Evolutionary conservation across 2,797 vertebrate species (phyloP).

Genomic region (Xiphorhynchus erythropygius): DNA sequence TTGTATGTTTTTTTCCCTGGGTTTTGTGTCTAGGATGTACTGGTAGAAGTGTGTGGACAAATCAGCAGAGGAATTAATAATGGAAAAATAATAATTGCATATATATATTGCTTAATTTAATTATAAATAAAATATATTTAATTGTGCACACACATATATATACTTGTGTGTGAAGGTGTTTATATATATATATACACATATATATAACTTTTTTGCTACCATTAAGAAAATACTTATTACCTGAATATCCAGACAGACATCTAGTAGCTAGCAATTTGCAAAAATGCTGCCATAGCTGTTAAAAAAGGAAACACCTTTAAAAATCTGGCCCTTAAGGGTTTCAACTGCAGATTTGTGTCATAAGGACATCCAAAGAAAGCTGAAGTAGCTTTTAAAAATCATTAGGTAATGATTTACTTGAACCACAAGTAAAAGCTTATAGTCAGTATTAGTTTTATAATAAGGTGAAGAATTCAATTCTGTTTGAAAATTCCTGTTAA

Average conservation of each 20-base stretch:
- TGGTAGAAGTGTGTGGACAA: neutral
- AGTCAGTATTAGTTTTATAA: neutral
- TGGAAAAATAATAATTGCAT: neutral
- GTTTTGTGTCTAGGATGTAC: neutral
- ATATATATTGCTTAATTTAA: neutral
- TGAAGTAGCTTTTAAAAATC: neutral
- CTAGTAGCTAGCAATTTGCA: neutral
- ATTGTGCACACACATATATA: neutral
- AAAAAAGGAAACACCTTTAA: neutral
- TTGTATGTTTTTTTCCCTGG: rapidly evolving
- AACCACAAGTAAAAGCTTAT: neutral
- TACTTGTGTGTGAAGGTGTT: neutral
- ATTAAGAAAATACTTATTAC: neutral
- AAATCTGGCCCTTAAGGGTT: neutral
- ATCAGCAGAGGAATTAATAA: neutral
- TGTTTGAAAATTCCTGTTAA: constrained; percentile 12
- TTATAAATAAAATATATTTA: neutral
- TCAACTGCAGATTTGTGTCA: neutral
- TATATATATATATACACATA: rapidly evolving
- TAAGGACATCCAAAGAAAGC: neutral
- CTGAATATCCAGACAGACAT: neutral
- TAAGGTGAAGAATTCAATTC: neutral
- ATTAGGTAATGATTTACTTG: neutral
- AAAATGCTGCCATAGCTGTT: neutral
- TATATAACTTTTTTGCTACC: neutral